These are phyloP conservation scores for Chorisops tibialis DNA, from an alignment of 2,888 invertebrate species.

Conservation along the genomic window DNA sequence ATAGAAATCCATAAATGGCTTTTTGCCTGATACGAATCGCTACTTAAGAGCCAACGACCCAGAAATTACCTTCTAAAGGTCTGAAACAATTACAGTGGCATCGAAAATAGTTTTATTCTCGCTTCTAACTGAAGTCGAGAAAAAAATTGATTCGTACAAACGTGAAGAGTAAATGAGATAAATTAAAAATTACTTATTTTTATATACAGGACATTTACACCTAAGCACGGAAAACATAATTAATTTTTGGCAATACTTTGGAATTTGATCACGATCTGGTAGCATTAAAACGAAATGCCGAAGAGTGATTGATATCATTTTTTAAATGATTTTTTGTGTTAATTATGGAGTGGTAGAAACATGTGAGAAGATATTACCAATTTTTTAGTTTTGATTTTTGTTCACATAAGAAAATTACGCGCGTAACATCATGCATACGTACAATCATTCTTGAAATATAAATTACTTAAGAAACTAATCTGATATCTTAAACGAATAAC, in stretches of 20 bases:
- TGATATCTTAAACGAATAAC: background rate
- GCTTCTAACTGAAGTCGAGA: conserved; percentile 18
- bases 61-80: conserved; percentile 31
- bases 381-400: background rate
- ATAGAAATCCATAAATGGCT: background rate
- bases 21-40: conserved; percentile 17
- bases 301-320: conserved; percentile 23
- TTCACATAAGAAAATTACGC: background rate
- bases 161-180: background rate
- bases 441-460: background rate
- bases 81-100: background rate
- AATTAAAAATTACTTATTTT: conserved; percentile 2
- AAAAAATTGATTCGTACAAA: conserved; percentile 12
- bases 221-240: background rate
- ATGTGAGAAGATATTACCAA: background rate
- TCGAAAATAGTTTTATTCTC: conserved; percentile 10
- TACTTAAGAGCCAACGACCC: conserved; percentile 2
- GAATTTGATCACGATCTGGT: conserved; percentile 28
- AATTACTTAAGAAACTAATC: background rate
- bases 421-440: conserved; percentile 1
- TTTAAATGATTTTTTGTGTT: background rate
- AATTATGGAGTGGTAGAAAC: background rate
- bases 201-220: background rate
- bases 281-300: conserved; percentile 31
- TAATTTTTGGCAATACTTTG: conserved; percentile 24